Base-by-base conservation (phyloP, 2,888 invertebrate genomes). In the Meta bourneti region DNA sequence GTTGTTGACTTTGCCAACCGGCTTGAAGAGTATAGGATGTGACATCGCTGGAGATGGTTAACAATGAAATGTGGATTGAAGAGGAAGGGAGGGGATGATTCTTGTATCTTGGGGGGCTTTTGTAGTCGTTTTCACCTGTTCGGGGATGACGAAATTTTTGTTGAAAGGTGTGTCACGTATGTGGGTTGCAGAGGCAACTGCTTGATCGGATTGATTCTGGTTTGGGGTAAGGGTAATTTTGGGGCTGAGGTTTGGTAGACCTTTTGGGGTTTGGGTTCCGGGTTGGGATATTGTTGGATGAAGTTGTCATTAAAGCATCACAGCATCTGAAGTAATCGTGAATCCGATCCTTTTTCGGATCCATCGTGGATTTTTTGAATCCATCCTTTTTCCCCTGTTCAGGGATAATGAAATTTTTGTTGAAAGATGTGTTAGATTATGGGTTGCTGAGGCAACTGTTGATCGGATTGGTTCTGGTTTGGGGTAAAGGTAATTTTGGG, bases 101-200 rank as follows among this genome's bases (percentile, higher is more conserved):
- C 77, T 80, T 61, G 52, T 80, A 13, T 61, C 80, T 61, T 61
- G 61, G 7, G 49, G 78, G 78, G 49, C 16, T 61, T 20, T 6
- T 20, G 34, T 61, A 8, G 71, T 11, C 74, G 16, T 70, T 84
- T 86, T 78, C 86, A 86, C 86, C 86, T 86, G 86, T 78, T 78
- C 70, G 20, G 49, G 51, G 16, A n/a, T 61, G 49, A n/a, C 48
- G 48, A 69, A 34, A 16, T 48, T 70, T 48, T 79, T 84, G 75
- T 75, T 85, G 84, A 85, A 86, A 86, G 78, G 78, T 86, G 78
- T 52, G 69, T 86, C 86, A 86, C 86, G 86, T 77, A 20, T 51
- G 69, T 70, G 84, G 77, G 75, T 69, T 34, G 34, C 75, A 72
- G 11, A 13, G 8, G 72, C 52, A 75, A 49, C 61, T 85, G 75